Conservation (phyloP, 1,140 invertebrate species). For the Eupristina koningsbergeri region DNA sequence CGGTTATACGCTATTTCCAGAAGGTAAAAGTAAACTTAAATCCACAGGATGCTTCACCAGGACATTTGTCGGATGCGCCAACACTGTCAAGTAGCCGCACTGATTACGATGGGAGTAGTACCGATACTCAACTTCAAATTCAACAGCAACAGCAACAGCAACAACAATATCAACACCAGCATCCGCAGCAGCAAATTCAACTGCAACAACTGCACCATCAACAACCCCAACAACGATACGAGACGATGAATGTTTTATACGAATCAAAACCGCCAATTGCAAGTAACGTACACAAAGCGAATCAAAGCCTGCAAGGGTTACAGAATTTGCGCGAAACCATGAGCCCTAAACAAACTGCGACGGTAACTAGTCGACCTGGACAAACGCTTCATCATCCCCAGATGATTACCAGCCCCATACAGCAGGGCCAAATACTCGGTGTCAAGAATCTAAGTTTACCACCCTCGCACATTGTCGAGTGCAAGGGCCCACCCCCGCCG, state of each 20-base stretch:
- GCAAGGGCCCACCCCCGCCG: slow-evolving; percentile 52
- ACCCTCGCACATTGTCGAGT: slow-evolving; percentile 52
- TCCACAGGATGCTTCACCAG: slow-evolving; percentile 53
- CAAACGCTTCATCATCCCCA: slow-evolving; percentile 50
- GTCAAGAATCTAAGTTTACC: slow-evolving; percentile 64
- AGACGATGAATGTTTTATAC: slow-evolving; percentile 35
- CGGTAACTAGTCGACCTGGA: slow-evolving; percentile 42
- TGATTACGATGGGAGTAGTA: slow-evolving; percentile 52
- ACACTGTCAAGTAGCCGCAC: slow-evolving; percentile 47
- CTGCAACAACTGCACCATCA: background rate
- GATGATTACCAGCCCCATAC: slow-evolving; percentile 54
- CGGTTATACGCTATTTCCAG: background rate
- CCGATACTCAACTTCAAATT: slow-evolving; percentile 50
- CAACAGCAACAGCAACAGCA: background rate
- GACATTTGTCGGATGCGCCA: slow-evolving; percentile 44
- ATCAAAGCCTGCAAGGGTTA: slow-evolving; percentile 66
- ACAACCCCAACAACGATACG: slow-evolving; percentile 30
- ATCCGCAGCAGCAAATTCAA: slow-evolving; percentile 47
- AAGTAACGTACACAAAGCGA: slow-evolving; percentile 57
- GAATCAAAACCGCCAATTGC: slow-evolving; percentile 14
- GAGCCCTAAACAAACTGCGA: slow-evolving; percentile 51
- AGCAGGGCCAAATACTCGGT: slow-evolving; percentile 64
- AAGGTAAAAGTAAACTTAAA: background rate
- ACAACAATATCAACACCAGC: slow-evolving; percentile 1
- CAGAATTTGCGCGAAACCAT: slow-evolving; percentile 64